A percentile compares a stretch with the other conserved stretches of the same genome.
These are phyloP conservation scores for Hydroisotoma schaefferi DNA, from an alignment of 2,888 invertebrate species.

Conservation along the genomic window DNA sequence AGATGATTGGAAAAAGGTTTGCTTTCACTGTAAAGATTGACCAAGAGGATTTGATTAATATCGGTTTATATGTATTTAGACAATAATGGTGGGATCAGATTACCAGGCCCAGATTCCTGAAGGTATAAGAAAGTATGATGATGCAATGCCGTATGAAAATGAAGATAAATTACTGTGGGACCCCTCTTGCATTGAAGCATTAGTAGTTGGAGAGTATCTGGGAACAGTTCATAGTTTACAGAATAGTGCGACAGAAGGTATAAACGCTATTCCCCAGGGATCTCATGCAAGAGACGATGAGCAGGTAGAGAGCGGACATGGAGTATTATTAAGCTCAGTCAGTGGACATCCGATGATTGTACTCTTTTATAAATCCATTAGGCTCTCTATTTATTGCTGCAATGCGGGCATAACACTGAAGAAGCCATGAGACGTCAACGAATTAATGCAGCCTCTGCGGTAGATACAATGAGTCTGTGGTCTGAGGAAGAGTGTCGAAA, in stretches of 20 bases:
- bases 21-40: conserved; percentile 4
- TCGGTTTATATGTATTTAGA: conserved; percentile 54
- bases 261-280: conserved; percentile 56
- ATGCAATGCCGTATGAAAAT: conserved; percentile 90
- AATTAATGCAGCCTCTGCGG: conserved; percentile 62
- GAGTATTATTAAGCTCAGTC: background rate
- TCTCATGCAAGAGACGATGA: conserved; percentile 69
- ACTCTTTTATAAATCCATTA: conserved; percentile 51
- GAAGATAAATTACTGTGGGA: conserved; percentile 94
- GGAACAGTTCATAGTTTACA: conserved; percentile 37
- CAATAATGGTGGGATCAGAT: conserved; percentile 91
- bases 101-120: conserved; percentile 93
- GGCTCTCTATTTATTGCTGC: conserved; percentile 81
- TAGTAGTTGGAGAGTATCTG: conserved; percentile 54
- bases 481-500: conserved; percentile 95
- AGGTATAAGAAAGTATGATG: conserved; percentile 86
- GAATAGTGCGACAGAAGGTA: conserved; percentile 17
- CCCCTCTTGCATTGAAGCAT: conserved; percentile 69
- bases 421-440: conserved; percentile 80
- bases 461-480: conserved; percentile 82
- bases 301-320: no score
- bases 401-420: conserved; percentile 92
- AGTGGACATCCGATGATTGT: background rate
- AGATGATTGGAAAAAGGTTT: conserved; percentile 77
- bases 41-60: background rate